These are phyloP conservation scores for Tenodera sinensis DNA, from an alignment of 2,888 invertebrate genomes.

Conservation along the genomic window DNA sequence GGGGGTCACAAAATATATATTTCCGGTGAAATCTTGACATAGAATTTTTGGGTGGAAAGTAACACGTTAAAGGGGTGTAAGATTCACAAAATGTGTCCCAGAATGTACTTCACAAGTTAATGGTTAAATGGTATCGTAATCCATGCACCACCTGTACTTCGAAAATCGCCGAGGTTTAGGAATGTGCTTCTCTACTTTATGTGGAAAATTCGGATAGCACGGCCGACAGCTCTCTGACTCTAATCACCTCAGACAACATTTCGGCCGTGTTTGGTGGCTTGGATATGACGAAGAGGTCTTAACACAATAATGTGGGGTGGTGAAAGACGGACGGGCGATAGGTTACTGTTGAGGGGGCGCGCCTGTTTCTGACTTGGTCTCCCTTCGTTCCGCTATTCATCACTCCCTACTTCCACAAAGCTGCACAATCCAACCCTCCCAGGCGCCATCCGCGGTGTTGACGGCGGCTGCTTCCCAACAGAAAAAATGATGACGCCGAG, in stretches of 20 bases:
- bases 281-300: background rate
- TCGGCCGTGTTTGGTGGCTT: background rate
- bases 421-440: too few relatives aligned
- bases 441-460: background rate
- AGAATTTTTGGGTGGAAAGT: too few relatives aligned
- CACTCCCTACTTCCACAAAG: background rate
- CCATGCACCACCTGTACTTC: too few relatives aligned
- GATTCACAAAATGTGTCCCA: too few relatives aligned
- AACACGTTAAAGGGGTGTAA: too few relatives aligned
- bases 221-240: background rate
- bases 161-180: background rate
- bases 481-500: background rate
- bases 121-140: too few relatives aligned
- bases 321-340: background rate
- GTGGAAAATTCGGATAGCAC: background rate
- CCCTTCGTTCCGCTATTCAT: background rate
- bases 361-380: background rate
- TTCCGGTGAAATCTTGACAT: too few relatives aligned
- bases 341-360: background rate
- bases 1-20: too few relatives aligned
- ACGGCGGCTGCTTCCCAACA: background rate
- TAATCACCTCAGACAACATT: background rate
- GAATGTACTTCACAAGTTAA: too few relatives aligned
- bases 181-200: background rate
- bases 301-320: background rate